These are phyloP conservation scores for Campylorhamphus procurvoides DNA, from an alignment of 2,113 vertebrate genomes.

Conservation along the genomic window DNA sequence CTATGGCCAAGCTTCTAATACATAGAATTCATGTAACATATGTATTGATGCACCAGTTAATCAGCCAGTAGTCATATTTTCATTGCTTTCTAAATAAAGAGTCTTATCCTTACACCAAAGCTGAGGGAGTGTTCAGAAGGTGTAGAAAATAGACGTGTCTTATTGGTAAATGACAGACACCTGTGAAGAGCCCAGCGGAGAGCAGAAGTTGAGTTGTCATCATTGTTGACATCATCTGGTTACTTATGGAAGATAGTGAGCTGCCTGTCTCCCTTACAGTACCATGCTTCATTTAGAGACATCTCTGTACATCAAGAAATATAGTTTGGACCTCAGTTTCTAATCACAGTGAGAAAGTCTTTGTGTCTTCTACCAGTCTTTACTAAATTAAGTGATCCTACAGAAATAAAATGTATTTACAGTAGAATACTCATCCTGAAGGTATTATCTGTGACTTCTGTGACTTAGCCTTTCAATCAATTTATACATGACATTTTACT, in stretches of 20 bases:
- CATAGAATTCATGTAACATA: background rate
- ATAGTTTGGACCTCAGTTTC: background rate
- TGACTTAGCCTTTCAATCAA: background rate
- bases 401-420: background rate
- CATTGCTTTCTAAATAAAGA: background rate
- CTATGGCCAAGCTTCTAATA: background rate
- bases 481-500: background rate
- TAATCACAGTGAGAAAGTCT: background rate
- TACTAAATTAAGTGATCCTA: background rate
- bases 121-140: background rate
- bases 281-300: background rate
- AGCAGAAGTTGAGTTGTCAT: background rate
- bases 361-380: background rate
- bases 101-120: background rate
- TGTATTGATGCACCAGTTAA: background rate
- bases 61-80: background rate
- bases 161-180: background rate
- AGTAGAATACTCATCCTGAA: background rate
- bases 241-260: background rate
- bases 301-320: background rate
- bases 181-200: background rate
- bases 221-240: background rate
- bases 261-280: background rate
- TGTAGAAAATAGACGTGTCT: background rate
- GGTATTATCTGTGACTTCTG: background rate